Percentiles rank a stretch among this genome's conserved stretches.
These are phyloP conservation scores for Machimus rusticus DNA, from an alignment of 2,888 invertebrate genomes.

Conservation along the genomic window DNA sequence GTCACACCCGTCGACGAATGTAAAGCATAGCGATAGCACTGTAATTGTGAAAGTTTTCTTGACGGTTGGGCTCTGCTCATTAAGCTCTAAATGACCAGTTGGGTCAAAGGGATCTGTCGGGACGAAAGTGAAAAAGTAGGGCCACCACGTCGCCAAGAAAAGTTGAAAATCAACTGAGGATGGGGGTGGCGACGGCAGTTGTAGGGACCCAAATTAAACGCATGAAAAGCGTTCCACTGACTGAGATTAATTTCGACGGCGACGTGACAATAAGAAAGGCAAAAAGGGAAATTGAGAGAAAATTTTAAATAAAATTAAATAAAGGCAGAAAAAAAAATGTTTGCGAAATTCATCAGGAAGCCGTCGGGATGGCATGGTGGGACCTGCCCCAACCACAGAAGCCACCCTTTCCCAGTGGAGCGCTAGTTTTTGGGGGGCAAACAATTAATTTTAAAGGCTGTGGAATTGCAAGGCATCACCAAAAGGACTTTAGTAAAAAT, in stretches of 20 bases:
- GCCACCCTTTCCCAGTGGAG: not conserved
- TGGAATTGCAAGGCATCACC: not conserved
- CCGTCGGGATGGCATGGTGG: not conserved
- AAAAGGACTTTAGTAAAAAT: not conserved
- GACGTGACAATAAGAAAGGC: slow-evolving; percentile 18
- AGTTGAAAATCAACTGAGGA: not conserved
- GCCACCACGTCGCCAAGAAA: not conserved
- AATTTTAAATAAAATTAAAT: not conserved
- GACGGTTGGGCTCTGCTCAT: not conserved
- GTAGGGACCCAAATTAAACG: not conserved
- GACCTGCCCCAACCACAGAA: not conserved
- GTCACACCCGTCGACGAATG: not conserved
- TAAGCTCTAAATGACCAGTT: not conserved
- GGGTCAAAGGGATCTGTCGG: not conserved
- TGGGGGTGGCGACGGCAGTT: not conserved
- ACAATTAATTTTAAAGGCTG: not conserved
- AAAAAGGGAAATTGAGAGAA: not conserved
- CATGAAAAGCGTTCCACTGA: slow-evolving; percentile 13
- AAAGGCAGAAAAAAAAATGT: not conserved
- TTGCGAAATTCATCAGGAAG: not conserved
- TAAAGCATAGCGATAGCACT: not conserved
- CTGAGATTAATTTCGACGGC: slow-evolving; percentile 13
- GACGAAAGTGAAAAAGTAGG: not conserved
- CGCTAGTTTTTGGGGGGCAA: not conserved
- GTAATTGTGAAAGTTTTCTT: not conserved